Evolutionary conservation across 2,888 invertebrate species (phyloP).

Genomic region (Charanyca ferruginea): DNA sequence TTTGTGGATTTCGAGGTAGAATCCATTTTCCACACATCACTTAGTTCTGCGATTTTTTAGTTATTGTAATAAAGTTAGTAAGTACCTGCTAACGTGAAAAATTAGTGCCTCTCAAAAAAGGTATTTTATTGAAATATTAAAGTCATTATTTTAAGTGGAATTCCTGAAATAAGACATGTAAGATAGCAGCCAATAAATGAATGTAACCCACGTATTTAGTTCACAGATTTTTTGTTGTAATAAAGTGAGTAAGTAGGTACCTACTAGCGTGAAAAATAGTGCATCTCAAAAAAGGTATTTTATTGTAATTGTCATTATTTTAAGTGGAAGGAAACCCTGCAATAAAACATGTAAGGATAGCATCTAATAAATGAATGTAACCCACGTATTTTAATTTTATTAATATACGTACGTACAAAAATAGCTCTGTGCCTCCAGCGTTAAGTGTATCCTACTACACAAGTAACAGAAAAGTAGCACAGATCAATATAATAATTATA

Average conservation of each 20-base stretch:
- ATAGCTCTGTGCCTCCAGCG: too few species aligned
- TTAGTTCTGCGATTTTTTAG: constrained; percentile 8
- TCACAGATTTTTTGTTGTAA: constrained; percentile 11
- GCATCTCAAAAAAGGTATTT: constrained; percentile 23
- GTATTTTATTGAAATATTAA: constrained; percentile 4
- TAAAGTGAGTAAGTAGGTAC: neutral
- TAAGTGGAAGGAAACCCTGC: constrained; percentile 15
- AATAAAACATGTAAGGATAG: constrained; percentile 28
- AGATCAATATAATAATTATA: too few species aligned
- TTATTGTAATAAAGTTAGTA: constrained; percentile 11
- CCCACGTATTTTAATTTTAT: neutral
- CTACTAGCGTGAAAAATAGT: constrained; percentile 27
- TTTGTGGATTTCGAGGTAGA: constrained; percentile 1
- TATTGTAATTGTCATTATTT: constrained; percentile 12
- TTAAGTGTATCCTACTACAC: too few species aligned
- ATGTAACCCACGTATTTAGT: constrained; percentile 6
- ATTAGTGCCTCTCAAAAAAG: constrained; percentile 33
- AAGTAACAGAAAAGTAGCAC: too few species aligned
- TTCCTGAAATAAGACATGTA: constrained; percentile 23
- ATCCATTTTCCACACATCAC: constrained; percentile 1
- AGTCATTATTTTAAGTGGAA: constrained; percentile 23
- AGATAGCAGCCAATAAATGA: constrained; percentile 42
- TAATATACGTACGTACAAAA: too few species aligned
- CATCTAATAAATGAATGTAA: constrained; percentile 40
- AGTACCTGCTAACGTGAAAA: constrained; percentile 12